phyloP scores from a whole-genome alignment of 2,888 invertebrate genomes.

The Epicampocera succincta region DNA sequence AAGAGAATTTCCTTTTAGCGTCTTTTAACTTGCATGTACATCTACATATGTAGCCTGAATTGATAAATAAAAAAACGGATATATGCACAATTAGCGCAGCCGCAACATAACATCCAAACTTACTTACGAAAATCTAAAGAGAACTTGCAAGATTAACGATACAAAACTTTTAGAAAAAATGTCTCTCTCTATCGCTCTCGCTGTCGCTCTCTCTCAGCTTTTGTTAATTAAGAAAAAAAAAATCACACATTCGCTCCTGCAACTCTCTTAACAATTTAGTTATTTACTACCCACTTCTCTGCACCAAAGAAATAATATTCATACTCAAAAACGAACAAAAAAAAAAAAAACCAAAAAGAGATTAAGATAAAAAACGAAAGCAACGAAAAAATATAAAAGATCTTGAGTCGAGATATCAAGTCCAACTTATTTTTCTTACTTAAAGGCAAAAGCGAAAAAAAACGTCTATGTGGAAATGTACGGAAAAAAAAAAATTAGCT shows the following conservation, averaged over 20 bases:
- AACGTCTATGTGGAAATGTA: constrained; percentile 26
- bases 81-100: constrained; percentile 63
- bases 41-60: background rate
- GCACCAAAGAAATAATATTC: constrained; percentile 54
- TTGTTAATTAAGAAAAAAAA: background rate
- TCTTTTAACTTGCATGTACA: too few species aligned
- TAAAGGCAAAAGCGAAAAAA: constrained; percentile 61
- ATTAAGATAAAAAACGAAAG: constrained; percentile 67
- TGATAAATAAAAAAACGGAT: constrained; percentile 53
- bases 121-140: constrained; percentile 20
- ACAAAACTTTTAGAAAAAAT: too few species aligned
- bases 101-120: constrained; percentile 55
- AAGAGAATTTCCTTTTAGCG: too few species aligned
- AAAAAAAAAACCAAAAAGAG: constrained; percentile 47
- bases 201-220: constrained; percentile 20
- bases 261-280: constrained; percentile 25
- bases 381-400: constrained; percentile 62
- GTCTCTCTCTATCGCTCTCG: background rate
- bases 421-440: constrained; percentile 69
- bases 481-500: constrained; percentile 54
- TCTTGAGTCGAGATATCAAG: constrained; percentile 64
- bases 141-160: background rate
- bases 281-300: constrained; percentile 52
- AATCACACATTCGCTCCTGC: background rate
- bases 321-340: constrained; percentile 43